A percentile compares a stretch with the other conserved stretches of the same genome.
Evolutionary conservation across 2,797 vertebrate species (phyloP).

Genomic region (Pangasius larnaudii): DNA sequence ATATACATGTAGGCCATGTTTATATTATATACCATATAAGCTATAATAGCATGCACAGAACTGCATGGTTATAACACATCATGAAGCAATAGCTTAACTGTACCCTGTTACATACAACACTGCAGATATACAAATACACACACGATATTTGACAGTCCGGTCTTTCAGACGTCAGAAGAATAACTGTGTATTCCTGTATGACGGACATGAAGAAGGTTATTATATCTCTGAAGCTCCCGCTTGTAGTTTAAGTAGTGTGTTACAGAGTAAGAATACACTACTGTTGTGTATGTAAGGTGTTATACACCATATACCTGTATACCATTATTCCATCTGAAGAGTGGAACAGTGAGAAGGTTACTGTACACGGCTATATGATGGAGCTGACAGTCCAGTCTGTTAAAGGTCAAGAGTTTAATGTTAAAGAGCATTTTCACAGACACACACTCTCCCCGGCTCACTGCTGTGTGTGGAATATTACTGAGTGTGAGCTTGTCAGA

Average conservation of each 20-base stretch:
- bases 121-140: not conserved
- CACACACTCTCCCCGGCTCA: not conserved
- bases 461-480: not conserved
- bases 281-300: not conserved
- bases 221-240: not conserved
- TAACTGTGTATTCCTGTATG: no score
- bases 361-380: not conserved
- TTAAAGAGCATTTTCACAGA: not conserved
- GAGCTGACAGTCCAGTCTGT: no score
- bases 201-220: not conserved
- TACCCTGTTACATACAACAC: not conserved
- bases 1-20: not conserved
- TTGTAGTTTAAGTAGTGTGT: not conserved
- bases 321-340: not conserved
- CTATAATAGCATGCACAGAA: not conserved
- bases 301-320: not conserved
- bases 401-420: not conserved
- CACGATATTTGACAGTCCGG: not conserved
- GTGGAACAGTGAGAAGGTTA: not conserved
- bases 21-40: not conserved
- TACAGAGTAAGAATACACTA: not conserved
- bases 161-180: not conserved
- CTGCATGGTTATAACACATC: not conserved
- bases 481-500: not conserved
- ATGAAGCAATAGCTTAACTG: not conserved